phyloP scores from a whole-genome alignment of 2,797 vertebrate species.

The Emys orbicularis region DNA sequence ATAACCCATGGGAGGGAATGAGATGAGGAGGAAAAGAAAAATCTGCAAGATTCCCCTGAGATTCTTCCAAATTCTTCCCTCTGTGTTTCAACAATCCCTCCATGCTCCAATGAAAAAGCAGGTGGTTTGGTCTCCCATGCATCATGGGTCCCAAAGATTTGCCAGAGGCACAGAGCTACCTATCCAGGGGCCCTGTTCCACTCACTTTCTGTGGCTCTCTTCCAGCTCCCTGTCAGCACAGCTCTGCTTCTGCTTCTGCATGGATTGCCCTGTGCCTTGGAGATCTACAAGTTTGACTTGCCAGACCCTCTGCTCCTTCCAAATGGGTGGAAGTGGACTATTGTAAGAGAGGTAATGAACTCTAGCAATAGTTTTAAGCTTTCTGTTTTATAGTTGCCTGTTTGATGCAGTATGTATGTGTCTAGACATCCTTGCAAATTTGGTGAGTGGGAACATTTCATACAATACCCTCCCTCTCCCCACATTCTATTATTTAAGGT shows the following conservation, averaged over 20 bases:
- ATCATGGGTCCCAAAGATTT: neutral
- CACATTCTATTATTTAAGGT: neutral
- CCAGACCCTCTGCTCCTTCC: neutral
- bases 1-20: neutral
- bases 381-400: neutral
- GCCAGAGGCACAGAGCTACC: neutral
- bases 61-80: neutral
- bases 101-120: neutral
- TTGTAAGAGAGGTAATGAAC: neutral
- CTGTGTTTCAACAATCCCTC: neutral
- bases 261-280: neutral
- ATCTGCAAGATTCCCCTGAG: neutral
- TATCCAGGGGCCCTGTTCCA: neutral
- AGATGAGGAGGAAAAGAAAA: neutral
- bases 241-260: neutral
- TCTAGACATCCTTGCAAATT: neutral
- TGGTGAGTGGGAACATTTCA: neutral
- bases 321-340: neutral
- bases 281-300: neutral
- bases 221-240: neutral
- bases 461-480: fast-evolving
- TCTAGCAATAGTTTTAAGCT: neutral
- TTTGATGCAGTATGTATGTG: fast-evolving
- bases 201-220: neutral
- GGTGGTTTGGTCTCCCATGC: neutral